These are phyloP conservation scores for Alviniconcha strummeri DNA, from an alignment of 2,888 invertebrate species.

Conservation along the genomic window DNA sequence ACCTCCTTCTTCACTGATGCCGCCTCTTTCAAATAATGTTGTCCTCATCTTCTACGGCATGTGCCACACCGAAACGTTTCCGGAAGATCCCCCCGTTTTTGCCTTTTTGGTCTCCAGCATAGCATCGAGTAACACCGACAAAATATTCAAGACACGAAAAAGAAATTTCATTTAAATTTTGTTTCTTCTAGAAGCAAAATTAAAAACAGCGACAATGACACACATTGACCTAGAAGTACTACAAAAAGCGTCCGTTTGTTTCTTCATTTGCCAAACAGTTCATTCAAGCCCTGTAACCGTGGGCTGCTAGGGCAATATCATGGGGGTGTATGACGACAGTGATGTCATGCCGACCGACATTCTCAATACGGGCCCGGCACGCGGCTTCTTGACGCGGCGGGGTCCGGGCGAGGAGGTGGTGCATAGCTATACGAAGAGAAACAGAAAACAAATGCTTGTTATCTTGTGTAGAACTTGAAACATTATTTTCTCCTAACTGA, in stretches of 20 bases:
- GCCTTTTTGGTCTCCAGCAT: no score
- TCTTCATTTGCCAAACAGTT: background rate
- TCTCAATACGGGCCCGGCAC: constrained; percentile 60
- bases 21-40: no score
- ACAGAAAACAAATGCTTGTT: constrained; percentile 33
- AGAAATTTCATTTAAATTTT: no score
- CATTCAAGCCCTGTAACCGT: background rate
- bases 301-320: background rate
- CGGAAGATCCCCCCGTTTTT: no score
- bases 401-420: constrained; percentile 55
- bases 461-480: no score
- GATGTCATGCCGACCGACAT: constrained; percentile 28
- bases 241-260: background rate
- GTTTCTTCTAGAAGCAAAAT: no score
- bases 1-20: no score
- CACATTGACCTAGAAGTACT: background rate
- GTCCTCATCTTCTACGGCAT: no score
- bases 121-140: no score
- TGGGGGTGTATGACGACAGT: constrained; percentile 8
- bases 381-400: constrained; percentile 58
- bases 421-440: constrained; percentile 51
- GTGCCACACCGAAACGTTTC: no score
- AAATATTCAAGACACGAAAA: no score
- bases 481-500: no score
- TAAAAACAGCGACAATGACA: background rate